Evolutionary conservation across 2,888 invertebrate species (phyloP), one percentile per base, ranked within the genome.

Genomic region (Diaphora mendica): DNA sequence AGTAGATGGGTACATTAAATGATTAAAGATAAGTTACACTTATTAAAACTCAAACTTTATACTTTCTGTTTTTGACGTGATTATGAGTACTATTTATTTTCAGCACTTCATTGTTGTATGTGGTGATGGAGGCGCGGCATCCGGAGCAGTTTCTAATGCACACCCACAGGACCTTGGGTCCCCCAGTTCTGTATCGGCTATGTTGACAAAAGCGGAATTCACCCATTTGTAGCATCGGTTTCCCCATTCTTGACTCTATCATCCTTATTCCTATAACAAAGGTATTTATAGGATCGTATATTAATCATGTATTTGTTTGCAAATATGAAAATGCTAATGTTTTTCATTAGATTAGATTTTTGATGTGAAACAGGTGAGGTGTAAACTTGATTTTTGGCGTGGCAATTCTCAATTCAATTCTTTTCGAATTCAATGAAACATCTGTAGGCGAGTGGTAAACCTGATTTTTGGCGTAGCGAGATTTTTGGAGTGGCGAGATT

Each of bases 51-150:
- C 17, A 67, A 15, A 17, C 42, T 42, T 62, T 62, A 62, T 67
- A 44, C 33, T 48, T 68, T 30, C 20, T 48, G 17, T 48, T 30
- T 33, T 5, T 68, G 23, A 68, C 30, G 44, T 69, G 69, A 55
- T 62, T 69, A 23, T 69, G 69, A 17, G 20, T 64, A 42, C n/a
- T 80, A 20, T 83, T 86, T 1, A 85, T 72, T 74, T 75, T 82
- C 23, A 91, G 65, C n/a, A 92, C 81, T n/a, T 81, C 75, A 51
- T 89, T 81, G 2, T 91, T 83, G 13, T 86, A 73, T 0, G 92
- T 91, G 33, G 87, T 86, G 2, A 93, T 79, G 4, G 87, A 86
- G 1, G 91, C 87, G 11, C 89, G 82, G 73, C 92, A 92, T 4
- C 89, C 88, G 0, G 68, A 30, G 2, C 82, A 72, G 75, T 82